Percentiles rank a stretch among this genome's conserved stretches.
Evolutionary conservation across 1,140 invertebrate genomes (phyloP).

Genomic region (Temnothorax nylanderi): DNA sequence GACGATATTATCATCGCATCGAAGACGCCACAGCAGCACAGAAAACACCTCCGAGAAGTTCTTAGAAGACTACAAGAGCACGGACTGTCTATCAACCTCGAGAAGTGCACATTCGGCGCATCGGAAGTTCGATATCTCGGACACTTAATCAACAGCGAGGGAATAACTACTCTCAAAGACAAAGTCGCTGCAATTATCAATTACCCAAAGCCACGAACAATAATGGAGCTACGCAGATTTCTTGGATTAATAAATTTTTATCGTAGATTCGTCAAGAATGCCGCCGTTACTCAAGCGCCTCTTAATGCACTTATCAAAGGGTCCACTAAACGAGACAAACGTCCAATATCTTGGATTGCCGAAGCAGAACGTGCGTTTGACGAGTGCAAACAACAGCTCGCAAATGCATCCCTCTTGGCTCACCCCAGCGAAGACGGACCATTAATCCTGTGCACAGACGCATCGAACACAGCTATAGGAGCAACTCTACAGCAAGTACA

Average conservation of each 20-base stretch:
- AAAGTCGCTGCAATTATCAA: not conserved
- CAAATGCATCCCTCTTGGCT: not conserved
- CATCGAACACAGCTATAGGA: not conserved
- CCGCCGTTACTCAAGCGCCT: not conserved
- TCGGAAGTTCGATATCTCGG: not conserved
- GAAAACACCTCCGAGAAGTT: not conserved
- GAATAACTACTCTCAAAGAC: not conserved
- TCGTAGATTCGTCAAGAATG: not conserved
- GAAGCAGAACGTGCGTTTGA: not conserved
- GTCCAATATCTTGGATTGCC: not conserved
- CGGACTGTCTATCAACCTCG: not conserved
- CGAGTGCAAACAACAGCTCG: not conserved
- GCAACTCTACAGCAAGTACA: not conserved
- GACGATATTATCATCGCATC: not conserved
- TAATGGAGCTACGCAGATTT: constrained; percentile 17
- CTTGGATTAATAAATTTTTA: constrained; percentile 35
- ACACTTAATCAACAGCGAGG: not conserved
- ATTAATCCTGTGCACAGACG: not conserved
- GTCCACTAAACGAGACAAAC: constrained; percentile 3
- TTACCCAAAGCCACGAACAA: not conserved
- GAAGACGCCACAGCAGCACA: not conserved
- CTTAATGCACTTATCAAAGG: not conserved
- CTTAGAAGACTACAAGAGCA: not conserved
- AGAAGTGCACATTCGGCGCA: not conserved
- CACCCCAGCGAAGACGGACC: not conserved